Evolutionary conservation across 2,797 vertebrate species (phyloP), one percentile per base, ranked within the genome.

Genomic region (Periparus ater): DNA sequence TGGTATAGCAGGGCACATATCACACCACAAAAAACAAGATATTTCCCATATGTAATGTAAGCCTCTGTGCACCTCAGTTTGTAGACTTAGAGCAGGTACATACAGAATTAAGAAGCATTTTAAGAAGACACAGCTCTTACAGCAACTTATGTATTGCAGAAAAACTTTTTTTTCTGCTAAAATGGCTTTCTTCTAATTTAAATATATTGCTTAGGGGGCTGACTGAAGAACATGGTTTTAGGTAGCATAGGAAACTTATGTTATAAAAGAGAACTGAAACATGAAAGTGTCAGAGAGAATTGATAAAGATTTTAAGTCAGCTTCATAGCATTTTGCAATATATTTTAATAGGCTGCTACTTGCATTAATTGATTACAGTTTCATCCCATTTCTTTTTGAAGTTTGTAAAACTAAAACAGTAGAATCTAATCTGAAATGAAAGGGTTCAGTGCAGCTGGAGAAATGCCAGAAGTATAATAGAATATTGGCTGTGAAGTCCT

Each of bases 11-110:
- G 13, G n/a, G 23, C 9, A 57, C 23, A 1, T 20, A 70, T 50
- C 38, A 50, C 27, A 67, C 5, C 0, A 5, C 10, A 55, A n/a
- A 26, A 57, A 80, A 44, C 0, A 8, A 8, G 1, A 7, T 17
- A n/a, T 53, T 83, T 85, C 42, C 61, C 30, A 65, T 50, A 48
- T 23, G 29, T 38, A 40, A 71, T 9, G 30, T 48, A 67, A 71
- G 36, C 29, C 21, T 62, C 53, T 47, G 3, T 11, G 17, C 25
- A 48, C 16, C 44, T 62, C n/a, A 32, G 26, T 63, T 55, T 45
- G 16, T 44, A 81, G 13, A 44, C 32, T 48, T 48, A 44, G 1
- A 60, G 18, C 30, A 83, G 13, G 36, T 53, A 60, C 7, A 34
- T 17, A 66, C 0, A 0, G 21, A 91, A 67, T 63, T 71, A 88